phyloP scores from a whole-genome alignment of 2,888 invertebrate genomes.

The Hypena proboscidalis region DNA sequence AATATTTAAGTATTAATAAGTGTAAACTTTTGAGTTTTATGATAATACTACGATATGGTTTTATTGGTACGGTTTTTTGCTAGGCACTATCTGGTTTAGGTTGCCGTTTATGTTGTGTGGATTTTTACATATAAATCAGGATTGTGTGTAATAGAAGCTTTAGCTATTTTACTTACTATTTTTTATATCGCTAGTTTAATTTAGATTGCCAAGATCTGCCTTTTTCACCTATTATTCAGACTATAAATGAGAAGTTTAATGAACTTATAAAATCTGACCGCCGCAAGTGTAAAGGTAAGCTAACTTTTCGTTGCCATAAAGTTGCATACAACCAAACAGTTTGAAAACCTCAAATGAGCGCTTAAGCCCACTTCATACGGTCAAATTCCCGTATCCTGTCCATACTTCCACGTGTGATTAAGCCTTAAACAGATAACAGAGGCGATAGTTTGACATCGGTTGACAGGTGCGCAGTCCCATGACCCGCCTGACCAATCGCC shows the following conservation, averaged over 20 bases:
- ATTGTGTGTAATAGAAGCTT: too few species aligned
- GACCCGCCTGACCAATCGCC: conserved; percentile 67
- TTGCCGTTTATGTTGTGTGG: too few species aligned
- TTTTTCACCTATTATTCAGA: too few species aligned
- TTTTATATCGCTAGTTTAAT: too few species aligned
- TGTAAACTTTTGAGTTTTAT: conserved; percentile 7
- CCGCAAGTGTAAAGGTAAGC: too few species aligned
- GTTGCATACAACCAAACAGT: conserved; percentile 7
- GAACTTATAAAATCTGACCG: too few species aligned
- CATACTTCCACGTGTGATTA: conserved; percentile 53
- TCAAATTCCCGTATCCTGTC: conserved; percentile 42
- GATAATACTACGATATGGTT: neutral
- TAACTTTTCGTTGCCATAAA: too few species aligned
- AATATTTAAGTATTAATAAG: conserved; percentile 8
- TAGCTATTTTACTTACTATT: too few species aligned
- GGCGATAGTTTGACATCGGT: conserved; percentile 63
- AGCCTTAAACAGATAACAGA: conserved; percentile 58
- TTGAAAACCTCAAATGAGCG: conserved; percentile 17
- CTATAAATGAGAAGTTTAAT: too few species aligned
- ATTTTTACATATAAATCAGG: too few species aligned
- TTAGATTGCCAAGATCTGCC: too few species aligned
- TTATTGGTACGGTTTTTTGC: neutral
- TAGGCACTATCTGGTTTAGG: neutral
- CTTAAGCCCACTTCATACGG: conserved; percentile 27
- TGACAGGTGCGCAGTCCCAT: conserved; percentile 72